A percentile compares a stretch with the other conserved stretches of the same genome.
phyloP scores from a whole-genome alignment of 2,113 vertebrate genomes.

The Stigmatopora nigra region DNA sequence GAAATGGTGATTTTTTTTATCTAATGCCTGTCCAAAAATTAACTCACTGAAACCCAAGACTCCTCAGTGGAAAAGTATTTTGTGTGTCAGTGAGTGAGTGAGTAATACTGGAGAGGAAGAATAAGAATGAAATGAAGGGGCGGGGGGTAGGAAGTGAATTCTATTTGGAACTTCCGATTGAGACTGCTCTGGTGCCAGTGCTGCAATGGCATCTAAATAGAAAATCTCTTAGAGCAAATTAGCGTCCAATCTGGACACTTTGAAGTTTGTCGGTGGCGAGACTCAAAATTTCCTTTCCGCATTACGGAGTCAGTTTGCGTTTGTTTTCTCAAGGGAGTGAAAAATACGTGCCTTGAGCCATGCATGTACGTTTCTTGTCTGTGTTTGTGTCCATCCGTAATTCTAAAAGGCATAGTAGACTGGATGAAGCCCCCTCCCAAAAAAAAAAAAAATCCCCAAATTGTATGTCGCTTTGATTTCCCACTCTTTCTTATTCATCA shows the following conservation, averaged over 20 bases:
- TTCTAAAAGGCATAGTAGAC: conserved; percentile 7
- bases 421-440: conserved; percentile 7
- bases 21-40: conserved; percentile 41
- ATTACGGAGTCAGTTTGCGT: conserved; percentile 55
- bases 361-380: conserved; percentile 28
- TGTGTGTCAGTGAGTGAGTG: neutral
- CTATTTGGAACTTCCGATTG: conserved; percentile 24
- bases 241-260: conserved; percentile 53
- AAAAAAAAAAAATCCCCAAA: neutral
- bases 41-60: conserved; percentile 23
- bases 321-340: conserved; percentile 42
- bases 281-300: conserved; percentile 57
- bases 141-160: conserved; percentile 10
- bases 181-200: conserved; percentile 52
- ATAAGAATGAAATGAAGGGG: conserved; percentile 13
- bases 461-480: conserved; percentile 1
- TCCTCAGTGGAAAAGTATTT: conserved; percentile 5
- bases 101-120: neutral
- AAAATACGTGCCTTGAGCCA: conserved; percentile 53
- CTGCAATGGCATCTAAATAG: conserved; percentile 58
- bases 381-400: conserved; percentile 2
- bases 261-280: conserved; percentile 56
- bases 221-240: conserved; percentile 59
- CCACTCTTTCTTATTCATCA: neutral
- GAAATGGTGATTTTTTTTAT: neutral